Evolutionary conservation across 2,113 vertebrate species (phyloP), one percentile per base, ranked within the genome.

Genomic region (Entosphenus tridentatus): DNA sequence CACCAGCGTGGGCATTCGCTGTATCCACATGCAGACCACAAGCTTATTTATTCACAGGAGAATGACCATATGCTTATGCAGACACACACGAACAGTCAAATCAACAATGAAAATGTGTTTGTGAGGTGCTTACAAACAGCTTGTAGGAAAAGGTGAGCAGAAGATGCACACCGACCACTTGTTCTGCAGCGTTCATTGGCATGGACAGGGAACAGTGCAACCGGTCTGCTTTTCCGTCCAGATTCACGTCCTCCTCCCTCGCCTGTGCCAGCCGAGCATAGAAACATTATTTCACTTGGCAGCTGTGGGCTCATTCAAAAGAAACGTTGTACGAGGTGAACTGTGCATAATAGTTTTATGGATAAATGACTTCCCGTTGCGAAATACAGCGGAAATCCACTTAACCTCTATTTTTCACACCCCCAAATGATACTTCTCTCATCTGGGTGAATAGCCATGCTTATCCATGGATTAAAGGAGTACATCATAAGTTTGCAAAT

Each of bases 121-220:
- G 39, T 39, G 39, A 39, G 39, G 39, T 39, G 39, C 87, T 76
- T 80, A 95, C 91, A 16, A 85, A 83, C 71, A 97, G 78, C 56
- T 84, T 80, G 79, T 95, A 96, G 73, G 85, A 85, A 79, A 97
- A 97, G 54, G 86, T 89, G 67, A 97, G 77, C 71, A 97, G 79
- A 68, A 97, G 82, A 70, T 97, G 88, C 21, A 95, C 70, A 1
- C 82, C 83, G 57, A 87, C 80, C 9, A 95, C 76, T 1, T 87
- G 78, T 57, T 97, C 93, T 1, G 76, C 76, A 3, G 85, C 58
- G 67, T 77, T 82, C 56, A 95, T 75, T 0, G 88, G 91, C 69
- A 97, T 81, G 71, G 86, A 81, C 77, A 97, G 57, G 8, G 73
- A 77, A 69, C 96, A 82, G 68, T 75, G 72, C 12, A 97, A 58